Evolutionary conservation across 64 coral and sea anemone genomes (phyloP).

Genomic region (Montipora capricornis): DNA sequence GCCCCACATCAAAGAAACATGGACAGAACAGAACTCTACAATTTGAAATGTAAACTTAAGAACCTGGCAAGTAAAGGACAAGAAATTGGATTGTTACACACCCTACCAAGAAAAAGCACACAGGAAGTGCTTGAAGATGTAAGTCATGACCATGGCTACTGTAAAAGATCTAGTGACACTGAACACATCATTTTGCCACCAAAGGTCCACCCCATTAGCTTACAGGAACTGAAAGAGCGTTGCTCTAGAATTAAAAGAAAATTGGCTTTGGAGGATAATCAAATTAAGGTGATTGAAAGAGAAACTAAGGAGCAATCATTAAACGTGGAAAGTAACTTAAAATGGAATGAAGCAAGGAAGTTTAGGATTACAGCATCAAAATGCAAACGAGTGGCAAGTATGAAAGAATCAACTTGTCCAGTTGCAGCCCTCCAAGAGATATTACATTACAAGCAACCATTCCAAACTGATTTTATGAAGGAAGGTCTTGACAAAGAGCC

Average conservation of each 20-base stretch:
- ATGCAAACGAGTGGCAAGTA: conserved; percentile 32
- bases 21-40: not conserved
- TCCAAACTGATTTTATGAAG: conserved; percentile 55
- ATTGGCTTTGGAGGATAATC: not conserved
- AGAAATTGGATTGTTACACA: conserved; percentile 51
- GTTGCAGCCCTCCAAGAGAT: conserved; percentile 26
- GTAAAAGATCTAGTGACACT: conserved; percentile 26
- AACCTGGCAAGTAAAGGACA: conserved; percentile 47
- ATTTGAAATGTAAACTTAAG: not conserved
- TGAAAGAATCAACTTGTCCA: conserved; percentile 62
- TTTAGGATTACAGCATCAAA: conserved; percentile 61
- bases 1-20: no score
- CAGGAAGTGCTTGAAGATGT: conserved; percentile 50
- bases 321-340: not conserved
- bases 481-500: conserved; percentile 34
- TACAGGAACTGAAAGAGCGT: not conserved
- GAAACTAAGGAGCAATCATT: conserved; percentile 1
- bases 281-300: not conserved
- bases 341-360: conserved; percentile 45
- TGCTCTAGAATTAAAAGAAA: not conserved
- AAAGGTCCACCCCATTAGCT: conserved; percentile 13
- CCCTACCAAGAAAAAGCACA: conserved; percentile 46
- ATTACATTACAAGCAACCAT: conserved; percentile 43
- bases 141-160: conserved; percentile 34
- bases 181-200: conserved; percentile 40